These are phyloP conservation scores for Crocuta crocuta DNA, from an alignment of 2,113 vertebrate species.

Conservation along the genomic window DNA sequence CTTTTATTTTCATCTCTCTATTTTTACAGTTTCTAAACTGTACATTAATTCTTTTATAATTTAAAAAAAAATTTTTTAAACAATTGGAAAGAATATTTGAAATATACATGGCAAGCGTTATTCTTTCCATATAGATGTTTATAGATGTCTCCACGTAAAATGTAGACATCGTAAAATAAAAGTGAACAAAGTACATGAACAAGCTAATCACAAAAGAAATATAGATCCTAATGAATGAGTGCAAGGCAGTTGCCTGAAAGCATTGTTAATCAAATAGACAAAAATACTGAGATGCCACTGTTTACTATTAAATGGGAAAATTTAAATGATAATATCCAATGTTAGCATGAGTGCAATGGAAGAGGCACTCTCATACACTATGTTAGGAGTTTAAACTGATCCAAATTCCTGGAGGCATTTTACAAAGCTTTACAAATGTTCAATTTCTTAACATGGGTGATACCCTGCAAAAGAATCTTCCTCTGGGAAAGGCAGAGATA, in stretches of 20 bases:
- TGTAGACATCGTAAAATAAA: slow-evolving; percentile 31
- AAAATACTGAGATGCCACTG: neutral
- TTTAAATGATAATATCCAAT: neutral
- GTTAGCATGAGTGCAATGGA: neutral
- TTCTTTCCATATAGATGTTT: neutral
- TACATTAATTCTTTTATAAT: neutral
- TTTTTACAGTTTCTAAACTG: slow-evolving; percentile 15
- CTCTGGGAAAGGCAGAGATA: slow-evolving; percentile 21
- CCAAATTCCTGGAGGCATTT: neutral
- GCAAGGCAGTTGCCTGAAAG: neutral
- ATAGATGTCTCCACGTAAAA: neutral
- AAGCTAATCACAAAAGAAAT: slow-evolving; percentile 24
- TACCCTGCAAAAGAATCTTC: neutral
- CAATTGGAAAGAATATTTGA: neutral
- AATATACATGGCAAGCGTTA: neutral
- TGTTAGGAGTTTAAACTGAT: neutral
- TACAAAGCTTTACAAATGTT: neutral
- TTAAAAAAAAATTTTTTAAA: neutral
- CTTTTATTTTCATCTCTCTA: neutral
- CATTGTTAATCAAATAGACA: slow-evolving; percentile 21
- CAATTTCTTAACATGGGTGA: neutral
- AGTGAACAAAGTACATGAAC: neutral
- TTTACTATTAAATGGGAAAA: neutral
- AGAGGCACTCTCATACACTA: neutral
- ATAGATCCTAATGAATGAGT: neutral